Base-by-base conservation (phyloP, 2,113 vertebrate genomes). In the Odobenus rosmarus region DNA sequence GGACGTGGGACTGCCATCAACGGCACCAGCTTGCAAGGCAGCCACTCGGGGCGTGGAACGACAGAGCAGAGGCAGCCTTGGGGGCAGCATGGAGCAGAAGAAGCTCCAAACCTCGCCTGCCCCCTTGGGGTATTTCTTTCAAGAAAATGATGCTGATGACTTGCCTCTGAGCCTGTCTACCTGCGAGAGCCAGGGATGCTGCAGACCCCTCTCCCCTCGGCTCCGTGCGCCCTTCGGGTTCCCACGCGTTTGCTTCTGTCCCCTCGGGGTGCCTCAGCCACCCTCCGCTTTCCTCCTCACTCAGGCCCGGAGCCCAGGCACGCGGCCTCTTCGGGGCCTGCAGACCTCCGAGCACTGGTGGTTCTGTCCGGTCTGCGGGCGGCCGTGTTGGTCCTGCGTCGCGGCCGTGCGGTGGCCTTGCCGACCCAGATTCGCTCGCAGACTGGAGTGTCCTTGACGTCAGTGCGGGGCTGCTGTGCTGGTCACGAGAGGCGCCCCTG, bases 341-440 rank as follows among this genome's bases (percentile, higher is more conserved):
- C 16, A 10, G 26, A 15, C 4, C 81, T 36, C 23, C 2, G 10
- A 80, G 36, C 31, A 1, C 24, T 0, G 8, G 64, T 2, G 36
- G 21, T 21, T 15, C 39, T 7, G 24, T n/a, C 4, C 11, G 76
- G 74, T 5, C 6, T 3, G 16, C 15, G 59, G 33, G 61, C 39
- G 6, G 3, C 1, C 0, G 1, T n/a, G 16, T n/a, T 1, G 31
- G 16, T 46, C 39, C 49, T 4, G 39, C 3, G 3, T 59, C 59
- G 14, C 3, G 0, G 49, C 53, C 11, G 33, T 61, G 23, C 2
- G 0, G 13, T 26, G 36, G 57, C 23, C 8, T 59, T 4, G 16
- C 59, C 18, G 0, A 24, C 28, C 2, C 11, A 69, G 18, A 36
- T 14, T 28, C 42, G 3, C 46, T 42, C 7, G 15, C n/a, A 55